Conservation (phyloP, 1,140 invertebrate genomes). For the Tetramorium parvispinum region DNA sequence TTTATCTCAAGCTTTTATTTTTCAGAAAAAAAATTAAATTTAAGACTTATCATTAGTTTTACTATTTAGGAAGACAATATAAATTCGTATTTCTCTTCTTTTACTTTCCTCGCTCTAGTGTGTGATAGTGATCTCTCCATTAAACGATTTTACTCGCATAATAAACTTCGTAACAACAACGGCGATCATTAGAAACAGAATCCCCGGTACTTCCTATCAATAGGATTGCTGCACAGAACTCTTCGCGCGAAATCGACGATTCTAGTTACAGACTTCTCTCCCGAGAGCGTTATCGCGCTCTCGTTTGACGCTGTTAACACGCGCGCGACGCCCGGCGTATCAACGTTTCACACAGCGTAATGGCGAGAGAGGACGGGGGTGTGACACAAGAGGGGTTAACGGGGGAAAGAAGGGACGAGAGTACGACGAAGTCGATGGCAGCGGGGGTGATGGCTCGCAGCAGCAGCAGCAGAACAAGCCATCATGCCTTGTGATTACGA, state of each 20-base stretch:
- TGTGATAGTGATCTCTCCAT: neutral
- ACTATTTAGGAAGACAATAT: neutral
- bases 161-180: neutral
- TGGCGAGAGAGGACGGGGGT: slow-evolving; percentile 56
- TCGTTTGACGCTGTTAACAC: slow-evolving; percentile 64
- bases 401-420: slow-evolving; percentile 41
- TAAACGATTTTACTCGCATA: slow-evolving; percentile 2
- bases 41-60: neutral
- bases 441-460: slow-evolving; percentile 40
- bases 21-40: neutral
- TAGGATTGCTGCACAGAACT: slow-evolving; percentile 19
- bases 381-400: neutral
- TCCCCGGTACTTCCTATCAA: slow-evolving; percentile 34
- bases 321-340: slow-evolving; percentile 67
- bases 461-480: slow-evolving; percentile 78
- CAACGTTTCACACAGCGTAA: slow-evolving; percentile 76
- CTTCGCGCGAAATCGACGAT: slow-evolving; percentile 31
- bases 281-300: slow-evolving; percentile 53
- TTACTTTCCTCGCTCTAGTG: neutral
- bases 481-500: slow-evolving; percentile 85
- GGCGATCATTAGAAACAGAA: slow-evolving; percentile 35
- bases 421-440: slow-evolving; percentile 67
- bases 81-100: neutral
- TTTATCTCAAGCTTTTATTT: neutral
- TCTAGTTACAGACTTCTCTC: slow-evolving; percentile 25